These are phyloP conservation scores for Drosophila flavopinicola DNA, from an alignment of 2,888 invertebrate genomes.

Conservation along the genomic window DNA sequence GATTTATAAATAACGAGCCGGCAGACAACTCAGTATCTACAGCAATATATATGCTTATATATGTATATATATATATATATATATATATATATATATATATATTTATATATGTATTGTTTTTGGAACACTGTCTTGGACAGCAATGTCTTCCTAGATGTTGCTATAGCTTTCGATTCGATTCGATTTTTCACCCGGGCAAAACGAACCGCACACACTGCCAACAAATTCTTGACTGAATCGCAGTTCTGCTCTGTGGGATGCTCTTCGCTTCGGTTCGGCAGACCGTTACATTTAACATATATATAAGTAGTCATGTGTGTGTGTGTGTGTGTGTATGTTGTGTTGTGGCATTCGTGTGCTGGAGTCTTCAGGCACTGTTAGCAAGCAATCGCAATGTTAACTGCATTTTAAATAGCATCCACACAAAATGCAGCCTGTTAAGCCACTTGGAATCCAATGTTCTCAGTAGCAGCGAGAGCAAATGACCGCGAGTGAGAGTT, in stretches of 20 bases:
- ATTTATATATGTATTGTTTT: conserved; percentile 21
- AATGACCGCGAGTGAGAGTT: background rate
- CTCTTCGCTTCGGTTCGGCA: conserved; percentile 70
- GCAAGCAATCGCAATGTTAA: conserved; percentile 18
- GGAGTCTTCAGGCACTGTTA: conserved; percentile 29
- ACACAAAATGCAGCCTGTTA: conserved; percentile 46
- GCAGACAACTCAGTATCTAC: conserved; percentile 37
- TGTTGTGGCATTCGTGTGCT: conserved; percentile 7
- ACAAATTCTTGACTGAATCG: conserved; percentile 67
- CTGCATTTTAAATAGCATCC: conserved; percentile 33
- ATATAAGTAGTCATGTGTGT: conserved; percentile 2
- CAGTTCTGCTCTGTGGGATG: conserved; percentile 67
- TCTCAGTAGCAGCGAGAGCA: background rate
- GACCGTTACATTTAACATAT: conserved; percentile 39
- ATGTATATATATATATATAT: conserved; percentile 1
- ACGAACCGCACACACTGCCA: conserved; percentile 66
- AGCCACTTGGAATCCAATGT: conserved; percentile 1
- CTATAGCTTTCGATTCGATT: conserved; percentile 7
- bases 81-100: conserved; percentile 9
- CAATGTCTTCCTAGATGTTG: conserved; percentile 9
- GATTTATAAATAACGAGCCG: conserved; percentile 79
- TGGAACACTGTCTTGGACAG: conserved; percentile 61
- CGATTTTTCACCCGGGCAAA: conserved; percentile 27
- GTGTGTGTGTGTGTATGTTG: conserved; percentile 15
- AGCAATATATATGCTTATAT: conserved; percentile 11